These are phyloP conservation scores for Pseudococcus jackbeardsleyi DNA, from an alignment of 2,888 invertebrate species.

Conservation along the genomic window DNA sequence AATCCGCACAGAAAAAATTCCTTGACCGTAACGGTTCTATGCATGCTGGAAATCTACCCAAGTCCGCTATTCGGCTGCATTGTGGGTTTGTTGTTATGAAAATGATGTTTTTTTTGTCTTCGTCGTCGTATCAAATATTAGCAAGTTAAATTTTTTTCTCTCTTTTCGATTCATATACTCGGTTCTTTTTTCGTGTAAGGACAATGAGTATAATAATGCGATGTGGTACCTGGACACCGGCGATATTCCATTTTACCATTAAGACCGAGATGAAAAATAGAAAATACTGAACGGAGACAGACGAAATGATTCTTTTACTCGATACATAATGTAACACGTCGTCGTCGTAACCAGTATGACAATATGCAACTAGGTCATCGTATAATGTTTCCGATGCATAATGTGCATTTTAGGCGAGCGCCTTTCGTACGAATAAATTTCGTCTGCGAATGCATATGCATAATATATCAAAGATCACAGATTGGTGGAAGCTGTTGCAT, in stretches of 20 bases:
- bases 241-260: not conserved
- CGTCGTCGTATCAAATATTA: conserved; percentile 6
- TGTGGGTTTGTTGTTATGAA: conserved; percentile 22
- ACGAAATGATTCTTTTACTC: conserved; percentile 1
- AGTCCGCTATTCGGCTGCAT: not conserved
- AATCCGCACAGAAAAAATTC: not conserved
- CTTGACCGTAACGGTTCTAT: conserved; percentile 8
- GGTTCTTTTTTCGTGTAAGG: not conserved
- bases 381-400: conserved; percentile 52
- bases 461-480: conserved; percentile 18
- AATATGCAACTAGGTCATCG: conserved; percentile 53
- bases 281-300: not conserved
- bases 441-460: conserved; percentile 16
- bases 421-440: conserved; percentile 32
- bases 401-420: conserved; percentile 37
- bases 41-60: not conserved
- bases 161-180: not conserved
- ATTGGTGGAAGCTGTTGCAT: conserved; percentile 19
- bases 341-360: not conserved
- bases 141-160: conserved; percentile 28
- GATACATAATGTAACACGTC: conserved; percentile 17
- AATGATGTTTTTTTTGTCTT: not conserved
- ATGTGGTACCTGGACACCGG: not conserved
- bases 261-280: conserved; percentile 1
- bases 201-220: not conserved